Evolutionary conservation across 2,113 vertebrate genomes (phyloP).

Genomic region (Malurus alboscapulatus): DNA sequence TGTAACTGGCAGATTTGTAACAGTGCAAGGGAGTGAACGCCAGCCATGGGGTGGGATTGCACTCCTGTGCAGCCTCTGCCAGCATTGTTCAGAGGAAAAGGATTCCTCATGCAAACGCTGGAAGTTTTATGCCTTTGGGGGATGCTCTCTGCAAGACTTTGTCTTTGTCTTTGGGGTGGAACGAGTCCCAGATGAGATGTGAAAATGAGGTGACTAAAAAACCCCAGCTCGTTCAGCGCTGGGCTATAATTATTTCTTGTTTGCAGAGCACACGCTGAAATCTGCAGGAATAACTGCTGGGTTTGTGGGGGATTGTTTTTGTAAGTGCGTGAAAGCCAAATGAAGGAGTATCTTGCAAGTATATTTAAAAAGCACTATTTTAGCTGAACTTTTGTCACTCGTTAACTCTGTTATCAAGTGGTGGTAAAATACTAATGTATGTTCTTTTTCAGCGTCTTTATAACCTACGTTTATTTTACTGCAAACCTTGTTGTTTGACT

Average conservation of each 20-base stretch:
- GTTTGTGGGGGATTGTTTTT: slow-evolving; percentile 32
- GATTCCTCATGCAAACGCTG: slow-evolving; percentile 8
- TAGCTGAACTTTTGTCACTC: slow-evolving; percentile 18
- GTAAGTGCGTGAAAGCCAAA: slow-evolving; percentile 11
- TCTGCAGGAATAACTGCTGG: slow-evolving; percentile 22
- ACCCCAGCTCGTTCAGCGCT: neutral
- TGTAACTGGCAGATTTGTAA: slow-evolving; percentile 74
- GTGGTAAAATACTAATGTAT: neutral
- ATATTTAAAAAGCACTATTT: slow-evolving; percentile 46
- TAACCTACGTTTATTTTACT: neutral
- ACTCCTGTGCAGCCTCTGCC: neutral
- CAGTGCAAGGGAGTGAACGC: slow-evolving; percentile 33
- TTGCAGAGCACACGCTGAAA: neutral
- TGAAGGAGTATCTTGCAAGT: slow-evolving; percentile 14
- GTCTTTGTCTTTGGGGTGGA: neutral
- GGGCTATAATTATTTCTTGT: slow-evolving; percentile 42
- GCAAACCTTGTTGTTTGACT: neutral
- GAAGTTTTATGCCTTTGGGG: slow-evolving; percentile 1
- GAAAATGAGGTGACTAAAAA: neutral
- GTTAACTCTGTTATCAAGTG: neutral
- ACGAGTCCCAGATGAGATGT: neutral
- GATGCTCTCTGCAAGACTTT: neutral
- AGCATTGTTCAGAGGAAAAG: neutral
- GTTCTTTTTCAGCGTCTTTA: neutral
- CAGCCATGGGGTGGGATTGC: neutral